phyloP scores from a whole-genome alignment of 2,888 invertebrate species.

The Allacma fusca region DNA sequence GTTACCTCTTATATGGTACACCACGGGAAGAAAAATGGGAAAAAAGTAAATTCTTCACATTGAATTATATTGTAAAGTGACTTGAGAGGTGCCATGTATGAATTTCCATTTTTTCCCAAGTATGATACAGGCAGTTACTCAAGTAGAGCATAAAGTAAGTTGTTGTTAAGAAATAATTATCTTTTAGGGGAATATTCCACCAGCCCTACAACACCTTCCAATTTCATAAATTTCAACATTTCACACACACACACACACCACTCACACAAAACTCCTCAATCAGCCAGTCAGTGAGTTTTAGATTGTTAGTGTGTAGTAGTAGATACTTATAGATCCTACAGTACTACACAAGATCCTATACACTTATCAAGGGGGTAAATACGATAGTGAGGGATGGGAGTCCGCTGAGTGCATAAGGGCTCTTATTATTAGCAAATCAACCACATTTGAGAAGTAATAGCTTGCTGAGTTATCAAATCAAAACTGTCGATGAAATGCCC shows the following conservation, averaged over 20 bases:
- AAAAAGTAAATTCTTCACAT: neutral
- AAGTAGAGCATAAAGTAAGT: neutral
- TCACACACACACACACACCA: no score
- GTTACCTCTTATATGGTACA: neutral
- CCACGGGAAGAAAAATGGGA: neutral
- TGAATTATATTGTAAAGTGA: neutral
- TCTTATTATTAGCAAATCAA: constrained; percentile 6
- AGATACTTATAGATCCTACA: no score
- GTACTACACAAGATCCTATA: no score
- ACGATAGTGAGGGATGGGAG: no score
- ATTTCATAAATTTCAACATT: no score
- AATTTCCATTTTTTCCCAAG: neutral
- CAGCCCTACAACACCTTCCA: neutral
- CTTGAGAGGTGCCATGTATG: neutral
- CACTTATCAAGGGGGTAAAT: no score
- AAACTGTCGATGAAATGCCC: constrained; percentile 28
- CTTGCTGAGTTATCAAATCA: constrained; percentile 25
- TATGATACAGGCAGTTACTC: neutral
- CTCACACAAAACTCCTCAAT: no score
- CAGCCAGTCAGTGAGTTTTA: no score
- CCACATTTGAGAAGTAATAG: constrained; percentile 8
- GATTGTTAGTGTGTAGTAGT: no score
- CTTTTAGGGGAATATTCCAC: neutral
- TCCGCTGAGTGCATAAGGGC: neutral
- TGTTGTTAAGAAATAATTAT: neutral